Conservation (phyloP, 2,797 vertebrate genomes). For the Prionace glauca region DNA sequence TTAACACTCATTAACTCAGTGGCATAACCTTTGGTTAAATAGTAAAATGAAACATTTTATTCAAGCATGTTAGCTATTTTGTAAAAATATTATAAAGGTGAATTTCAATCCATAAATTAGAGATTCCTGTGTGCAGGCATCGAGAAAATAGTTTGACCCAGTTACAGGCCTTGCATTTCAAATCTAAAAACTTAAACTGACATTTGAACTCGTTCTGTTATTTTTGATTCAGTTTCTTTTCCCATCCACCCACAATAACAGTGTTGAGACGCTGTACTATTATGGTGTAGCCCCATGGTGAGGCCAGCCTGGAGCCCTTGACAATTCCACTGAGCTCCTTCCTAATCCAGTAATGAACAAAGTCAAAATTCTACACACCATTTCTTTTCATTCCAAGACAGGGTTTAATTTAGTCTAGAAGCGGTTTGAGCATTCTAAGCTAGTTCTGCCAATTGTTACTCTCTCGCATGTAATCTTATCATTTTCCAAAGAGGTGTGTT, state of each 20-base stretch:
- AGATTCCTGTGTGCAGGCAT: not conserved
- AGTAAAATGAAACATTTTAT: not conserved
- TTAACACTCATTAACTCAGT: not conserved
- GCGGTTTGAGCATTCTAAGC: too few relatives aligned
- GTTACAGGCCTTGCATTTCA: not conserved
- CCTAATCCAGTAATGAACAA: too few relatives aligned
- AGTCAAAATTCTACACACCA: too few relatives aligned
- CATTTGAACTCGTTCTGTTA: not conserved
- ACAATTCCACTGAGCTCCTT: not conserved
- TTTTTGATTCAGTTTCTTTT: not conserved
- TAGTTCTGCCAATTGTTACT: not conserved
- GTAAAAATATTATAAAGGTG: not conserved
- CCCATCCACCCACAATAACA: not conserved
- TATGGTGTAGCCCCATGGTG: not conserved
- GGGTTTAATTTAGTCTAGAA: too few relatives aligned
- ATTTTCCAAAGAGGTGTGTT: not conserved
- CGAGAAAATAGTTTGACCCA: not conserved
- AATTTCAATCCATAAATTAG: not conserved
- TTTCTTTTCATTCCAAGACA: too few relatives aligned
- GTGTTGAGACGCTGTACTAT: not conserved
- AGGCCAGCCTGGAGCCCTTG: not conserved
- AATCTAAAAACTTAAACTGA: not conserved
- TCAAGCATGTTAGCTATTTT: not conserved
- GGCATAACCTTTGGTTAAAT: not conserved
- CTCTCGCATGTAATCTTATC: not conserved